Base-by-base conservation (phyloP, 2,888 invertebrate species). In the Chironomus riparius region DNA sequence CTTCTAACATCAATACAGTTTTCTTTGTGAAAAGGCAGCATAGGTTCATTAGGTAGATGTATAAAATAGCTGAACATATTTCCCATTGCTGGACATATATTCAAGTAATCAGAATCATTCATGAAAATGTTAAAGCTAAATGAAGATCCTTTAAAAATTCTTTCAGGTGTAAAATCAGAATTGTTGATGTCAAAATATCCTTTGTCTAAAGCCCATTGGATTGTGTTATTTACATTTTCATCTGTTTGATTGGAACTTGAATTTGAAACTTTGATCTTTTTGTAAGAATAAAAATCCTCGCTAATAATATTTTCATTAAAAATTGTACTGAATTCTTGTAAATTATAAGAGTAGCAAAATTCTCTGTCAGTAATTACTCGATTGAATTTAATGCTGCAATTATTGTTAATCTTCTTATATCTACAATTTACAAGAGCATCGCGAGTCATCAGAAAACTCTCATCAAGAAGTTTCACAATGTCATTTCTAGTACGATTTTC, bases 311-410 rank as follows among this genome's bases (percentile, higher is more conserved):
- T 21, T 12, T 48, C 22, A 47, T 50, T 18, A 3, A 70, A 50
- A n/a, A 70, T 21, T 13, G 15, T 47, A 12, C 22, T 21, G n/a
- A 13, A 70, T 3, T 13, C n/a, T 4, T 21, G 3, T 24, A 70
- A n/a, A 18, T 70, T 70, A 12, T 24, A 70, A 4, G 70, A n/a
- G 13, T 50, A 70, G 22, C 70, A 70, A 50, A 70, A 70, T 12
- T 50, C 70, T 21, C 22, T 3, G 2, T 70, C 70, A 2, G 70
- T 70, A 3, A 47, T 21, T 4, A 70, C 47, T 22, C 47, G 47
- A 22, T 47, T 50, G 24, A 70, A 70, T 5, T 22, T 4, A 5
- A 4, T 50, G 5, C 0, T 50, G n/a, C 50, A 50, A 5, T 50
- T 15, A 15, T 4, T 15, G 13, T 4, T 13, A 5, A 50, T 15